These are phyloP conservation scores for Marmota monax DNA, from an alignment of 2,113 vertebrate genomes.

Conservation along the genomic window DNA sequence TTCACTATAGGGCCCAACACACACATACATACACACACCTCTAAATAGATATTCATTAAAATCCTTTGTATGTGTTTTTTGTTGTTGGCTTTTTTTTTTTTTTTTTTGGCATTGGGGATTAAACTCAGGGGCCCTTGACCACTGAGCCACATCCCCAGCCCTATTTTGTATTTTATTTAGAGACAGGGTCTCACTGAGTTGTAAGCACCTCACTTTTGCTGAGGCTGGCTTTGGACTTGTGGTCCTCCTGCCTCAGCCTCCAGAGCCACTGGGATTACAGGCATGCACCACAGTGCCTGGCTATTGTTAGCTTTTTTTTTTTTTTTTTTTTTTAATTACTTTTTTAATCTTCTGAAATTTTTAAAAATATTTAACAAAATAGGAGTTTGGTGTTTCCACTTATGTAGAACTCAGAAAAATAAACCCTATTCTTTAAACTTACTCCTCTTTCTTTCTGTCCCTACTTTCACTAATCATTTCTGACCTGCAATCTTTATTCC, in stretches of 20 bases:
- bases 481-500: not conserved
- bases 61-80: not conserved
- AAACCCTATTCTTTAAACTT: not conserved
- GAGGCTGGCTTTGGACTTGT: no score
- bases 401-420: not conserved
- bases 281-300: no score
- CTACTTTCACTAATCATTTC: not conserved
- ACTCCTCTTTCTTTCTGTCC: not conserved
- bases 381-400: not conserved
- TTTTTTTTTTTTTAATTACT: not conserved
- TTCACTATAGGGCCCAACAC: not conserved
- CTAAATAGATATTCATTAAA: not conserved
- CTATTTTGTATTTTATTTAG: no score
- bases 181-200: no score
- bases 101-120: no score
- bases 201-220: no score
- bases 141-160: no score
- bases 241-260: no score
- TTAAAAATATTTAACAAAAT: slow-evolving; percentile 11
- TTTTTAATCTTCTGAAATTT: slow-evolving; percentile 40
- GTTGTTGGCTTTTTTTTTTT: not conserved
- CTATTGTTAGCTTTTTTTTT: not conserved
- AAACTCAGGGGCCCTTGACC: no score
- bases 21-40: not conserved
- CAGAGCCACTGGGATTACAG: no score